Percentiles rank a stretch among this genome's conserved stretches.
phyloP scores from a whole-genome alignment of 2,888 invertebrate genomes.

The Blera fallax region DNA sequence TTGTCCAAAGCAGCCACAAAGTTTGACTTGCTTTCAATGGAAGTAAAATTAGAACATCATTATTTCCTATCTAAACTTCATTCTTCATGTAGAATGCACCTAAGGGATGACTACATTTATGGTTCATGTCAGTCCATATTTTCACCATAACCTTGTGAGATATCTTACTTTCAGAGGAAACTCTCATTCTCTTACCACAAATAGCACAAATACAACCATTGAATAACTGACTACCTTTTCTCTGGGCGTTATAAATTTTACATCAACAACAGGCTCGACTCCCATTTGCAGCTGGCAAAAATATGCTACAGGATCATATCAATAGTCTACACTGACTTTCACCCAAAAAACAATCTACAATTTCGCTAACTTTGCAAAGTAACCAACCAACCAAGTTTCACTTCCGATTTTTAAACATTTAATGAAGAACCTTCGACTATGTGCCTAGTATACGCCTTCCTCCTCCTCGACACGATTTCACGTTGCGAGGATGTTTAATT shows the following conservation, averaged over 20 bases:
- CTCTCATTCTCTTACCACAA: not conserved
- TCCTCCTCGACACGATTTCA: not conserved
- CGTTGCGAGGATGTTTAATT: slow-evolving; percentile 56
- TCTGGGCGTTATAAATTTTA: slow-evolving; percentile 38
- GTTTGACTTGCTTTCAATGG: too few relatives aligned
- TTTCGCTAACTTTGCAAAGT: slow-evolving; percentile 44
- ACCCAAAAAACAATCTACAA: slow-evolving; percentile 7
- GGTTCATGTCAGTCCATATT: not conserved
- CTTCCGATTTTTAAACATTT: slow-evolving; percentile 38
- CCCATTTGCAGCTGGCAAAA: not conserved
- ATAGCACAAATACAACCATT: not conserved
- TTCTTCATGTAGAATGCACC: not conserved
- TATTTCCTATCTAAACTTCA: not conserved
- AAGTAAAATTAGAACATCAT: not conserved
- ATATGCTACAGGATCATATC: slow-evolving; percentile 26
- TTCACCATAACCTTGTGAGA: not conserved
- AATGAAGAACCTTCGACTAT: slow-evolving; percentile 43
- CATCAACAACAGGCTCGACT: slow-evolving; percentile 25
- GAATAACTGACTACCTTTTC: not conserved
- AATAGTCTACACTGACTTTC: not conserved
- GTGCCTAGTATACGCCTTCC: not conserved
- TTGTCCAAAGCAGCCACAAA: too few relatives aligned
- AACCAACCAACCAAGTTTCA: slow-evolving; percentile 18
- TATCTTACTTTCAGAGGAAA: not conserved
- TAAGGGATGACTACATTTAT: not conserved